Evolutionary conservation across 1,140 invertebrate genomes (phyloP).

Genomic region (Hypothenemus hampei): DNA sequence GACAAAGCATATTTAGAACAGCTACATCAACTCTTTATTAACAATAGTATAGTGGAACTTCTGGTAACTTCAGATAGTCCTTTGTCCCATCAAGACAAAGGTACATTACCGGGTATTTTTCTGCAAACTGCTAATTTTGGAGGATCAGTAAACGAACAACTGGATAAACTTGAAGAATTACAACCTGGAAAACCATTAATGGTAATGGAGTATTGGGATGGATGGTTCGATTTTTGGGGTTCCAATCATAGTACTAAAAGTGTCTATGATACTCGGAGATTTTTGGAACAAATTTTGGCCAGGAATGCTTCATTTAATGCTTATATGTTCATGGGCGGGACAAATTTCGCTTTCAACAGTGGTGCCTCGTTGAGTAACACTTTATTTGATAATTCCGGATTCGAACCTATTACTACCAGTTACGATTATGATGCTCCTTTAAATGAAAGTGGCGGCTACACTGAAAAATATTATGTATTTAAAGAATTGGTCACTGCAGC

Average conservation of each 20-base stretch:
- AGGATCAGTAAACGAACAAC: constrained; percentile 4
- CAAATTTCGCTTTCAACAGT: constrained; percentile 60
- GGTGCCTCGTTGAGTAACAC: constrained; percentile 2
- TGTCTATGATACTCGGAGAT: constrained; percentile 16
- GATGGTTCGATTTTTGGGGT: constrained; percentile 38
- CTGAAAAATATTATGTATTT: constrained; percentile 45
- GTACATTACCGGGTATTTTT: constrained; percentile 20
- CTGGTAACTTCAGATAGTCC: constrained; percentile 49
- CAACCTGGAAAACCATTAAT: constrained; percentile 29
- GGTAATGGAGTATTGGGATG: constrained; percentile 33
- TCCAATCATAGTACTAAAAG: constrained; percentile 26
- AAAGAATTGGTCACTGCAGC: constrained; percentile 43
- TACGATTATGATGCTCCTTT: constrained; percentile 55
- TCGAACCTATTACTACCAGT: constrained; percentile 52
- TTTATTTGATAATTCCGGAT: constrained; percentile 32
- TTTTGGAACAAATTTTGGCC: constrained; percentile 35
- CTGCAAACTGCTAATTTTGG: constrained; percentile 30
- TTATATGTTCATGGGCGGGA: constrained; percentile 69
- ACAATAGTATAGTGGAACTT: constrained; percentile 47
- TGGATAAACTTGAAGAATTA: constrained; percentile 22
- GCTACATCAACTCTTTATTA: constrained; percentile 41
- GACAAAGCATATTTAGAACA: constrained; percentile 42
- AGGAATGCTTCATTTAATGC: constrained; percentile 56
- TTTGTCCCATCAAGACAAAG: constrained; percentile 6
- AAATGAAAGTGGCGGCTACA: constrained; percentile 50